Conservation (phyloP, 2,797 vertebrate genomes). For the Propithecus deckenii region DNA sequence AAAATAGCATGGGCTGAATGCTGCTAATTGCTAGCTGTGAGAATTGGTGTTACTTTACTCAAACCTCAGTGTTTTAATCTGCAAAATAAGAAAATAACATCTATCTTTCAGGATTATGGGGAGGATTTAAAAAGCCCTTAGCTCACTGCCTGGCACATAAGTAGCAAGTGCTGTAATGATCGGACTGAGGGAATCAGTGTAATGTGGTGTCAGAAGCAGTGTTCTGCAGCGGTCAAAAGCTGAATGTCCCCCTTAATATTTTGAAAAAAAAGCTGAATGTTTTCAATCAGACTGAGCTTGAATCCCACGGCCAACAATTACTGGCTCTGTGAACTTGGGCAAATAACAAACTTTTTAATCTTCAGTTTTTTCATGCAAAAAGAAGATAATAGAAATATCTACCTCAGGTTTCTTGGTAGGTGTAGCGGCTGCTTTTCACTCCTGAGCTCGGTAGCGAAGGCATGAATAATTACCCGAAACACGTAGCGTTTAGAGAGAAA, state of each 20-base stretch:
- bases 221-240: not conserved
- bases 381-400: not conserved
- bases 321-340: not conserved
- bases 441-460: no score
- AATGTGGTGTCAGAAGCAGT: not conserved
- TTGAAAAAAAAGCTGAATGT: not conserved
- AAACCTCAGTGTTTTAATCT: not conserved
- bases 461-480: no score
- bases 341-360: slow-evolving; percentile 8
- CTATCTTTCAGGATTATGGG: not conserved
- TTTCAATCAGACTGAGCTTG: not conserved
- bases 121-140: not conserved
- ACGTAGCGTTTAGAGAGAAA: no score
- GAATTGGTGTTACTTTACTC: not conserved
- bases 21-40: not conserved
- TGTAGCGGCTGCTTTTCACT: no score
- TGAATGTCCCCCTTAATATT: not conserved
- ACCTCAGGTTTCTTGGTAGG: not conserved
- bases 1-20: not conserved
- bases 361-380: slow-evolving; percentile 25
- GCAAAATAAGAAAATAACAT: not conserved
- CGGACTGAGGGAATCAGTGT: not conserved
- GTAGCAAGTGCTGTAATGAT: not conserved
- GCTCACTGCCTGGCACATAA: not conserved
- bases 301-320: not conserved